Base-by-base conservation (phyloP, 2,113 vertebrate species). In the Epinephelus lanceolatus region DNA sequence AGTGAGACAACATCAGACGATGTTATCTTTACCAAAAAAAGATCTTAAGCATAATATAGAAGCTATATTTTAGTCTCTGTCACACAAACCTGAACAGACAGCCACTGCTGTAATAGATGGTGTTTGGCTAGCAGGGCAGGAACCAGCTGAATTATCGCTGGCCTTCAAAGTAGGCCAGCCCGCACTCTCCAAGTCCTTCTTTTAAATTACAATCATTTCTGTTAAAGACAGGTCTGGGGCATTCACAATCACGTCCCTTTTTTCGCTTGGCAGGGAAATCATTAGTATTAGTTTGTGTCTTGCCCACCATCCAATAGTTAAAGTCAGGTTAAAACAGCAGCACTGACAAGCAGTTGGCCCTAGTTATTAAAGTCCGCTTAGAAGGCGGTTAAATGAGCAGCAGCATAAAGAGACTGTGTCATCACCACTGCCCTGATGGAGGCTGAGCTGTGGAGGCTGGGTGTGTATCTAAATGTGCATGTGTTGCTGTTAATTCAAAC, bases 181-280 rank as follows among this genome's bases (percentile, higher is more conserved):
- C 0, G 78, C 84, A 79, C 25, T 86, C 71, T 78, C 37, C 78
- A 33, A 40, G 49, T 72, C 65, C 40, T 60, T 86, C 53, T 74
- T 82, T 80, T 30, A 69, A 87, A 92, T 90, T 91, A 86, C 72
- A 84, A 71, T 62, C 23, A 88, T 93, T 84, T 51, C 63, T 69
- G 68, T 75, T 85, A 89, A 91, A 85, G 60, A 86, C 78, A 71
- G 53, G 75, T 63, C 45, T 62, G 25, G 15, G 52, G 40, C 84
- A 78, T 69, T 85, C 78, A 78, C 27, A 17, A 11, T 72, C 63
- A 81, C 67, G 27, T 69, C 70, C 51, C 8, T 77, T 86, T 65
- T 71, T 42, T 17, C 51, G 59, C 45, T 72, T 86, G 83, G 62
- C 82, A 90, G 70, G 25, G 30, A 80, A 89, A 87, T 85, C 55